Conservation (phyloP, 2,797 vertebrate species). For the Arrhamphus sclerolepis region DNA sequence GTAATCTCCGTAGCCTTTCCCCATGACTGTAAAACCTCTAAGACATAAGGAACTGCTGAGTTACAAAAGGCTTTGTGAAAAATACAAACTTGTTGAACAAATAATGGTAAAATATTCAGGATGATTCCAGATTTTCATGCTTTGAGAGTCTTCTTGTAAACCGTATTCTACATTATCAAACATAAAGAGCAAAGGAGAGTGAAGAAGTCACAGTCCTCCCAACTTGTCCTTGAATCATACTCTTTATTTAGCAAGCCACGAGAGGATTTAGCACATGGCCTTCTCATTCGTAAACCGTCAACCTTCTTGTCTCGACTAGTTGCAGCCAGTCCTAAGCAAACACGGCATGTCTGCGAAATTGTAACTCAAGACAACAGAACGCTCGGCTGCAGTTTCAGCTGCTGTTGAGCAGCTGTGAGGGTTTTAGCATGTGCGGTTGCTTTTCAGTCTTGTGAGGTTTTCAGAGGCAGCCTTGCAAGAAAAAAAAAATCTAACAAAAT, state of each 20-base stretch:
- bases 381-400: slow-evolving; percentile 66
- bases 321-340: slow-evolving; percentile 70
- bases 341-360: slow-evolving; percentile 69
- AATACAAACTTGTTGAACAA: slow-evolving; percentile 13
- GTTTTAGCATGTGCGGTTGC: slow-evolving; percentile 47
- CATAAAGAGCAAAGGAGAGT: slow-evolving; percentile 42
- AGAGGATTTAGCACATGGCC: slow-evolving; percentile 63
- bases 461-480: slow-evolving; percentile 51
- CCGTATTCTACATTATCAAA: slow-evolving; percentile 9
- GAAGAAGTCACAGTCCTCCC: slow-evolving; percentile 42
- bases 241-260: slow-evolving; percentile 60
- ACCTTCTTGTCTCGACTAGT: slow-evolving; percentile 77
- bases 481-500: slow-evolving; percentile 71
- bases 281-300: slow-evolving; percentile 61
- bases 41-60: slow-evolving; percentile 14
- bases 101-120: not conserved
- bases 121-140: not conserved
- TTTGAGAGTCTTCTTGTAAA: slow-evolving; percentile 7
- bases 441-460: slow-evolving; percentile 43
- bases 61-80: slow-evolving; percentile 6
- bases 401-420: slow-evolving; percentile 70
- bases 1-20: slow-evolving; percentile 63
- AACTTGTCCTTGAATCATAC: slow-evolving; percentile 72
- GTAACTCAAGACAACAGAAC: slow-evolving; percentile 71
- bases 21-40: slow-evolving; percentile 42